A percentile compares a stretch with the other conserved stretches of the same genome.
Evolutionary conservation across 2,797 vertebrate species (phyloP).

Genomic region (Gallirallus australis): DNA sequence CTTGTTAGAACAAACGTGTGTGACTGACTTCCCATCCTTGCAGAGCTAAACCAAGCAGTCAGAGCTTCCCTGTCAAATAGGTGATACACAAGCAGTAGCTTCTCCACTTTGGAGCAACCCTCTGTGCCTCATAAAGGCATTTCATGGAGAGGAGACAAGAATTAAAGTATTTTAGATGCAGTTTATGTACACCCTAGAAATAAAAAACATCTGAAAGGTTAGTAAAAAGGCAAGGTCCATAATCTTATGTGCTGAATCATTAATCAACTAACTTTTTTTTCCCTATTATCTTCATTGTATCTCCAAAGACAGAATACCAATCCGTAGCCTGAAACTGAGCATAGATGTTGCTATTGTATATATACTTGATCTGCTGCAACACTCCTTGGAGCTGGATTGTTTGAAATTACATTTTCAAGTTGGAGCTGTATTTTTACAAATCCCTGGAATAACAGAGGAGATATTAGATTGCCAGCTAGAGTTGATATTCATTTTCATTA

Average conservation of each 20-base stretch:
- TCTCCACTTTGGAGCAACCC: neutral
- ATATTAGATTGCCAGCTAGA: neutral
- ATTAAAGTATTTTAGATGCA: neutral
- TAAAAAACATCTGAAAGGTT: neutral
- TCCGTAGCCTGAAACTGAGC: neutral
- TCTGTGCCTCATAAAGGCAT: neutral
- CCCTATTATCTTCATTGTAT: neutral
- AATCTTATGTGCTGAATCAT: neutral
- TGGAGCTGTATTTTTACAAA: conserved; percentile 15
- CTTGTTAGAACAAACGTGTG: neutral
- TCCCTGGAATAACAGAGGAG: conserved; percentile 6
- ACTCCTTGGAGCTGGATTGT: neutral
- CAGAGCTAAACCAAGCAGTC: conserved; percentile 2
- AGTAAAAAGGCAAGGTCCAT: neutral
- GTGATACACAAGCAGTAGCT: neutral
- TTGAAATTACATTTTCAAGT: conserved; percentile 3
- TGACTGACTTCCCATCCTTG: neutral
- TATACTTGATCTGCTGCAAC: neutral
- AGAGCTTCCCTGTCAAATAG: neutral
- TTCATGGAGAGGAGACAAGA: neutral
- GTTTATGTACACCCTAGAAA: neutral
- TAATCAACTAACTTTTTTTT: neutral
- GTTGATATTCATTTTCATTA: conserved; percentile 37
- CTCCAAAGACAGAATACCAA: neutral
- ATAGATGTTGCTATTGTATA: neutral